Evolutionary conservation across 2,113 vertebrate species (phyloP).

Genomic region (Rutilus rutilus): DNA sequence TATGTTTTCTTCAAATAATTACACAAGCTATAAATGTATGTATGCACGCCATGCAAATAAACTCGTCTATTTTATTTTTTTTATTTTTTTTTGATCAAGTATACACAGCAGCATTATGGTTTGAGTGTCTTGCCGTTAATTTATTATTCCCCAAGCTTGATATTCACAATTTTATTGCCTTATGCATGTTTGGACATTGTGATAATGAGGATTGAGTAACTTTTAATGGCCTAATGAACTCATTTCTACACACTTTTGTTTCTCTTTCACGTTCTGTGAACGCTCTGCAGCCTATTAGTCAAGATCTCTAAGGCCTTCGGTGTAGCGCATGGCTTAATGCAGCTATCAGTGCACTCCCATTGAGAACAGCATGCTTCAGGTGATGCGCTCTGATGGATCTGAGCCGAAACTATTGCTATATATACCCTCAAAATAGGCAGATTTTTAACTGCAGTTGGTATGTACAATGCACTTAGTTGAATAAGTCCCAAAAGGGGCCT

Average conservation of each 20-base stretch:
- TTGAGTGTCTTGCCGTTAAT: not conserved
- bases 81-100: too few species aligned
- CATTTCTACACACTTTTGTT: not conserved
- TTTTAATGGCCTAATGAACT: constrained; percentile 9
- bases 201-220: not conserved
- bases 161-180: not conserved
- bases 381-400: not conserved
- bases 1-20: too few species aligned
- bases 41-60: not conserved
- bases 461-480: not conserved
- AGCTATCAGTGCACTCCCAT: not conserved
- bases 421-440: not conserved
- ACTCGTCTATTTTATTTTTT: accelerated
- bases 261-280: not conserved
- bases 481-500: not conserved
- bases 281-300: not conserved
- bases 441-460: constrained; percentile 24
- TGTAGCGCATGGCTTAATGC: not conserved
- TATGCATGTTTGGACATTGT: not conserved
- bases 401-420: not conserved
- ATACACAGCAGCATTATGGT: not conserved
- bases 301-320: not conserved
- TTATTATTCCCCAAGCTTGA: not conserved
- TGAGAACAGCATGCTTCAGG: not conserved
- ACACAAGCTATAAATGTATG: too few species aligned